These are phyloP conservation scores for Aramus guarauna DNA, from an alignment of 2,113 vertebrate species.

Conservation along the genomic window DNA sequence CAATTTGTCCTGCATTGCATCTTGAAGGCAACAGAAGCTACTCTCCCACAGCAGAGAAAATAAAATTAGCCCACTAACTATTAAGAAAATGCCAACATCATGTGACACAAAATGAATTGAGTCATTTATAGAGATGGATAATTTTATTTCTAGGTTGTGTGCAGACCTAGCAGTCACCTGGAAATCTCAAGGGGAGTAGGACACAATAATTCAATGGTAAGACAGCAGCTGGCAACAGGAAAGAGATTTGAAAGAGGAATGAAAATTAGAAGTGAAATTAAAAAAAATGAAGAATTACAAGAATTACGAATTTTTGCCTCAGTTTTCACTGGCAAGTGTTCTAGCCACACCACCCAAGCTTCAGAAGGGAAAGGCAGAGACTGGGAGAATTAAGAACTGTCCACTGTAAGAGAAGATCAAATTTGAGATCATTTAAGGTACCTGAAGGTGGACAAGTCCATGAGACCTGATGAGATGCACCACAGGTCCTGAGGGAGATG, in stretches of 20 bases:
- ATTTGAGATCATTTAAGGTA: too few species aligned
- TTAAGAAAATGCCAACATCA: neutral
- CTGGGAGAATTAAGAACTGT: too few species aligned
- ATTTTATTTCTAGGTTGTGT: neutral
- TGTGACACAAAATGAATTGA: neutral
- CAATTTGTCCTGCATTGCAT: neutral
- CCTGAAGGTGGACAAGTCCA: too few species aligned
- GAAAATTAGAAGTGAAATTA: neutral
- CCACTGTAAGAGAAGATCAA: too few species aligned
- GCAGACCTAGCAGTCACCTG: neutral
- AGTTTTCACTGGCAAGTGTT: too few species aligned
- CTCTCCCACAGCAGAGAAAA: neutral
- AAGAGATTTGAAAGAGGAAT: neutral
- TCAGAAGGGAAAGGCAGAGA: too few species aligned
- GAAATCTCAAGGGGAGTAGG: neutral
- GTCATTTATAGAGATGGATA: neutral
- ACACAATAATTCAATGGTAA: neutral
- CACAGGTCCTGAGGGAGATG: too few species aligned
- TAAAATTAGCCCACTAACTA: neutral
- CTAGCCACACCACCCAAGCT: too few species aligned
- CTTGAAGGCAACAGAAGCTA: neutral
- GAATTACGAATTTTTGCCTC: too few species aligned
- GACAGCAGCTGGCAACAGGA: neutral
- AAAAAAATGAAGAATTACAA: neutral
- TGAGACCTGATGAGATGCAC: too few species aligned